Evolutionary conservation across 1,140 invertebrate genomes (phyloP).

Genomic region (Trichomalopsis sarcophagae): DNA sequence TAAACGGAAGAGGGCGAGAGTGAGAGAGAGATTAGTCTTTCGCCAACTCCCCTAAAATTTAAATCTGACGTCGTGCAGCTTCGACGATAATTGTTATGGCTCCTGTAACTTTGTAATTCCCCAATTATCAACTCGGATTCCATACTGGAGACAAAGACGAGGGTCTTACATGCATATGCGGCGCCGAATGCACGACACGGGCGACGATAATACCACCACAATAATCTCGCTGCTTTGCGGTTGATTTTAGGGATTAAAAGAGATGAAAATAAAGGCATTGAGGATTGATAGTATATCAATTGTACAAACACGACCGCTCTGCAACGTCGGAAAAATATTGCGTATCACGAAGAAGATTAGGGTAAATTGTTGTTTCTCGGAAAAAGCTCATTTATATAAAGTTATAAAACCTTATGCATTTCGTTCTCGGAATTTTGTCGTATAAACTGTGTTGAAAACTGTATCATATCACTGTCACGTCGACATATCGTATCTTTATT

Average conservation of each 20-base stretch:
- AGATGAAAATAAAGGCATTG: neutral
- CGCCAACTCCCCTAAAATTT: constrained; percentile 29
- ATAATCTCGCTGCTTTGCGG: neutral
- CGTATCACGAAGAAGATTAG: neutral
- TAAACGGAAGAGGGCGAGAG: neutral
- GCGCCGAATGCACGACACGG: neutral
- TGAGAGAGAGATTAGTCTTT: neutral
- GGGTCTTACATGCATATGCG: neutral
- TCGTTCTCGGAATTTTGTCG: too few species aligned
- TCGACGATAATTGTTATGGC: constrained; percentile 33
- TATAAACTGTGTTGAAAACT: too few species aligned
- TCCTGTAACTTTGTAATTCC: constrained; percentile 24
- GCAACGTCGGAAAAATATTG: neutral
- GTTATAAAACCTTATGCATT: too few species aligned
- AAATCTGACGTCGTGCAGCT: neutral
- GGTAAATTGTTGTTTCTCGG: neutral
- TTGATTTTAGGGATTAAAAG: constrained; percentile 11
- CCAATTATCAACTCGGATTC: constrained; percentile 33
- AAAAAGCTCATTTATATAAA: neutral
- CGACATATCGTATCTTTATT: neutral
- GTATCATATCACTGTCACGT: neutral
- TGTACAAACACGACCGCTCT: neutral
- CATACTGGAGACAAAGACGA: neutral
- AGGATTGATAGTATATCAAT: neutral
- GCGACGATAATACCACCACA: neutral